Evolutionary conservation across 2,888 invertebrate genomes (phyloP).

Genomic region (Capitulum mitella): DNA sequence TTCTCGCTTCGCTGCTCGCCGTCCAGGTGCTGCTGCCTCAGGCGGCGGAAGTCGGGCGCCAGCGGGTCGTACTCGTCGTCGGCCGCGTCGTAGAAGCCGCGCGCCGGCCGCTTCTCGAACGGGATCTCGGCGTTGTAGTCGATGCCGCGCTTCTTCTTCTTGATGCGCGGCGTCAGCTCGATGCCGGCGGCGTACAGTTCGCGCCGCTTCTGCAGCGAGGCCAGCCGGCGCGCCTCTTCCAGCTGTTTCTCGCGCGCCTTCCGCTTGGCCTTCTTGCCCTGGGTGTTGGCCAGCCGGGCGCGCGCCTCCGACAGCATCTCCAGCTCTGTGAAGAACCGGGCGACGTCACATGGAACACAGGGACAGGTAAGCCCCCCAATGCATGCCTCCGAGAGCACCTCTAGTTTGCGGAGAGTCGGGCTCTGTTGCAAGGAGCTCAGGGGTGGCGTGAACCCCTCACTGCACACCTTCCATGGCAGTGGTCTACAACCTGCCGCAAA

Average conservation of each 20-base stretch:
- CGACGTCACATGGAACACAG: too few relatives aligned
- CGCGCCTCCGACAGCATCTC: conserved; percentile 99
- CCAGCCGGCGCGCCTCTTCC: conserved; percentile 92
- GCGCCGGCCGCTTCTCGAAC: conserved; percentile 87
- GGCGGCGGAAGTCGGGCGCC: conserved; percentile 79
- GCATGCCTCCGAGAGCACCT: too few relatives aligned
- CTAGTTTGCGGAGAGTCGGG: too few relatives aligned
- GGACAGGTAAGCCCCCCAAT: too few relatives aligned
- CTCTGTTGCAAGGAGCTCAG: too few relatives aligned
- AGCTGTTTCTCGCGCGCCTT: conserved; percentile 97
- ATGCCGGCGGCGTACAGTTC: conserved; percentile 97
- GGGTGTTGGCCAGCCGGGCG: conserved; percentile 93
- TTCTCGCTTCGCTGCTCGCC: conserved; percentile 83
- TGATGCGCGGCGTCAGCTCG: conserved; percentile 44
- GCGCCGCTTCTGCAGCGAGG: conserved; percentile 93
- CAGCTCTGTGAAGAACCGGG: too few relatives aligned
- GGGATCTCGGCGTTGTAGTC: conserved; percentile 97
- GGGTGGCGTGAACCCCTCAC: too few relatives aligned
- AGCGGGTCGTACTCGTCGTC: conserved; percentile 68
- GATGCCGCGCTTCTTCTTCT: conserved; percentile 72
- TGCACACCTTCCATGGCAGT: too few relatives aligned
- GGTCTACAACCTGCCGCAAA: too few relatives aligned
- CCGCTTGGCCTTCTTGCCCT: conserved; percentile 70
- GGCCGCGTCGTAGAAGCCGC: conserved; percentile 92
- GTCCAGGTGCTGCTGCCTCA: conserved; percentile 86